These are phyloP conservation scores for Grammomys dolichurus DNA, from an alignment of 2,113 vertebrate genomes.

Conservation along the genomic window DNA sequence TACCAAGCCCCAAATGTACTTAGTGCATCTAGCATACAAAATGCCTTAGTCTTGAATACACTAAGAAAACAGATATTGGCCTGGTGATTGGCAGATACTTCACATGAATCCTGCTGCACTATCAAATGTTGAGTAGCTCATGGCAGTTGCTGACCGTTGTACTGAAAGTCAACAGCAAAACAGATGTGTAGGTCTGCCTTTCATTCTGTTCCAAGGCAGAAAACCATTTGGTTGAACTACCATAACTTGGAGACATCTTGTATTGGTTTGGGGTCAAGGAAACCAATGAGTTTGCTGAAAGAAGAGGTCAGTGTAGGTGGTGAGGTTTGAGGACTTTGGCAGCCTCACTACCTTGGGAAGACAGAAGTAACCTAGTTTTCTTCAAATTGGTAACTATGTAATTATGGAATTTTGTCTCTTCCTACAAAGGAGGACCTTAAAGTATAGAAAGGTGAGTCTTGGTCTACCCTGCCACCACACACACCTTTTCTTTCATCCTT, in stretches of 20 bases:
- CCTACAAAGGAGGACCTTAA: neutral
- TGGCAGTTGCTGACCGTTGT: neutral
- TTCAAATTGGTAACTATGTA: neutral
- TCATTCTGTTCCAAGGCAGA: neutral
- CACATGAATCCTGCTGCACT: neutral
- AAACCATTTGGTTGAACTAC: neutral
- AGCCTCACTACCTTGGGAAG: neutral
- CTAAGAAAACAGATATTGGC: neutral
- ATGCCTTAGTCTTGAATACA: neutral
- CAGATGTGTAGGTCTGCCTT: neutral
- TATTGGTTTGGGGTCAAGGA: neutral
- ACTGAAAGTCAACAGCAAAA: neutral
- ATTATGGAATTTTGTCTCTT: neutral
- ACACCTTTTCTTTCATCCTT: neutral
- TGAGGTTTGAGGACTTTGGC: neutral
- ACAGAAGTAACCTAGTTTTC: neutral
- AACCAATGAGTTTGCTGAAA: neutral
- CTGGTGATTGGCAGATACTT: neutral
- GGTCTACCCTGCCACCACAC: too few species aligned
- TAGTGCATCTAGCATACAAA: neutral
- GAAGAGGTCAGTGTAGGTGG: neutral
- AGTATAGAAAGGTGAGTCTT: neutral
- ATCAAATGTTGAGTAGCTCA: neutral
- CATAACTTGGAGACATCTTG: too few species aligned
- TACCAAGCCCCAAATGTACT: neutral